Percentiles rank a stretch among this genome's conserved stretches.
phyloP scores from a whole-genome alignment of 23 tunicate genomes.

The Ascidia mentula region DNA sequence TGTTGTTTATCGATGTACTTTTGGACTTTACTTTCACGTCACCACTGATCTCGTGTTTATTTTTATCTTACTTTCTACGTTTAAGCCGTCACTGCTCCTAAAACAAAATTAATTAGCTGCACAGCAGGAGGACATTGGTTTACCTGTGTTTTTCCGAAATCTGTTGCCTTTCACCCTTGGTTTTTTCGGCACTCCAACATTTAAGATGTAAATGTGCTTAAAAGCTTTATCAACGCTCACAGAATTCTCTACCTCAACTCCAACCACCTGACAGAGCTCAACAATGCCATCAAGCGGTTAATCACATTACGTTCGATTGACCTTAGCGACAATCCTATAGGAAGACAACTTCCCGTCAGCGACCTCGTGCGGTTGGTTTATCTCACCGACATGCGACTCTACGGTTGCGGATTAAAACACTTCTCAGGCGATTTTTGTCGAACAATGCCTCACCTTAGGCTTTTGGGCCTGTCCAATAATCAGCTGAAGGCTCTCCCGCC shows the following conservation, averaged over 20 bases:
- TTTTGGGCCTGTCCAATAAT: conserved; percentile 60
- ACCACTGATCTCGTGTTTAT: no score
- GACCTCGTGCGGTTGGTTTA: conserved; percentile 41
- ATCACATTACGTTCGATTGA: conserved; percentile 47
- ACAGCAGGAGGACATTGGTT: no score
- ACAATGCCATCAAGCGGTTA: conserved; percentile 25
- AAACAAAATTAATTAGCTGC: no score
- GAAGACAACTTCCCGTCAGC: conserved; percentile 25
- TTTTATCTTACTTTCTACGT: no score
- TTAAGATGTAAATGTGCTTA: no score
- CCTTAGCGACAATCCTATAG: conserved; percentile 66
- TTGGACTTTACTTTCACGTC: no score
- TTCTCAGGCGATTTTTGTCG: conserved; percentile 77
- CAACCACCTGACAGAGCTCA: conserved; percentile 24
- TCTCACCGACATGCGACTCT: conserved; percentile 59
- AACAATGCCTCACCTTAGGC: conserved; percentile 53
- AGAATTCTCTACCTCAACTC: conserved; percentile 34
- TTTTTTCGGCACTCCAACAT: no score
- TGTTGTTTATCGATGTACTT: no score
- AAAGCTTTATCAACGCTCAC: no score
- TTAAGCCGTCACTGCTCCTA: no score
- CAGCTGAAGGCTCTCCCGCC: conserved; percentile 37
- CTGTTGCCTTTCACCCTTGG: no score
- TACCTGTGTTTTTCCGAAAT: no score
- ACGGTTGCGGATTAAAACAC: conserved; percentile 22